Base-by-base conservation (phyloP, 2,113 vertebrate species). In the Ramphastos sulfuratus region DNA sequence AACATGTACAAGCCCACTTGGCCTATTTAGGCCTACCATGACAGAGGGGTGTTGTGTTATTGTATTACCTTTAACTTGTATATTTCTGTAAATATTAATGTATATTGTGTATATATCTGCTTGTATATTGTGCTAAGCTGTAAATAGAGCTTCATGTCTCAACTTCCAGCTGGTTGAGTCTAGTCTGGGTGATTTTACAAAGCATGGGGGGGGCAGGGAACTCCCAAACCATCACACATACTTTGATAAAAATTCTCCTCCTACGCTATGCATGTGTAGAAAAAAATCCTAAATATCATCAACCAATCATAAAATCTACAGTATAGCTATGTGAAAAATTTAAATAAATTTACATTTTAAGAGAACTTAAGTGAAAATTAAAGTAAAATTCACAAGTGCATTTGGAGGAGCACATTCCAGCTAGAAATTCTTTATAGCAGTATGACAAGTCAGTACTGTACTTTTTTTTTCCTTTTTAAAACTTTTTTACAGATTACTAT, bases 251-350 rank as follows among this genome's bases (percentile, higher is more conserved):
- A 92, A 31, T 42, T 89, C 44, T 90, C 30, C 17, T 69, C 1
- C n/a, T 85, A 46, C 30, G 54, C 52, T 35, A 78, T 35, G 37
- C 17, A 31, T 31, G 14, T 70, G 20, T 2, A 30, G 21, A 85
- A 78, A 85, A 33, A 80, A 86, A 35, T 27, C 48, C 72, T 12
- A 88, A 37, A 31, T 55, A n/a, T 48, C 90, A 95, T 85, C 69
- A 91, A 91, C 21, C 90, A 87, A 79, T 82, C 44, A 80, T 84
- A 90, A 90, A 93, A 75, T 33, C 59, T 19, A 72, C 31, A 71
- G 58, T 46, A 56, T 72, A 83, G 31, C 54, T 81, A 42, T 39
- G n/a, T 23, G 24, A 10, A 58, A 23, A 44, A 19, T 24, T 73
- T 42, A 69, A 55, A 30, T 76, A 60, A n/a, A 77, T 48, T 3